Evolutionary conservation across 2,888 invertebrate genomes (phyloP).

Genomic region (Drosophila cognata): DNA sequence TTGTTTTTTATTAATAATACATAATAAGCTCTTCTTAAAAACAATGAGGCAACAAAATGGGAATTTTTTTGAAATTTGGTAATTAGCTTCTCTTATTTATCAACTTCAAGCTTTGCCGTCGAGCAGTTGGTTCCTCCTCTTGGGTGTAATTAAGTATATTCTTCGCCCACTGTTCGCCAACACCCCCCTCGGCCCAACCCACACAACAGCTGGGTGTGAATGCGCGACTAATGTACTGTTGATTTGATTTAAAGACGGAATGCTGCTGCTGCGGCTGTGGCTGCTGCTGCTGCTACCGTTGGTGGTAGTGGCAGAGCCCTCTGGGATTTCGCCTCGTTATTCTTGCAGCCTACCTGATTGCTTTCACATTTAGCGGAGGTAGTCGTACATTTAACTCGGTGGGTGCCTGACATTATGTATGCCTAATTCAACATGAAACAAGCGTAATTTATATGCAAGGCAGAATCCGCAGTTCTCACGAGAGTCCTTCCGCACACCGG

Average conservation of each 20-base stretch:
- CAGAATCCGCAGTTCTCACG: conserved; percentile 10
- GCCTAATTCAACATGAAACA: conserved; percentile 53
- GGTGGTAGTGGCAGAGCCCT: background rate
- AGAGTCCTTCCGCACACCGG: conserved; percentile 15
- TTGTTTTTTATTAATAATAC: background rate
- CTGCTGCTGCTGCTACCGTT: conserved; percentile 21
- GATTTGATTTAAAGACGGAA: conserved; percentile 72
- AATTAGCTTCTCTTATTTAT: background rate
- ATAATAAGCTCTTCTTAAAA: background rate
- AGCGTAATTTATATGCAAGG: conserved; percentile 56
- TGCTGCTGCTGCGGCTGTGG: conserved; percentile 14
- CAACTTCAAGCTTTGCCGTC: background rate
- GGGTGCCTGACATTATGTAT: conserved; percentile 18
- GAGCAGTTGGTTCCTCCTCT: background rate
- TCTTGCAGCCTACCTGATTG: conserved; percentile 57
- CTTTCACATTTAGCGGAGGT: conserved; percentile 42
- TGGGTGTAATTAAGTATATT: background rate
- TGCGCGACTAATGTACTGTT: conserved; percentile 65
- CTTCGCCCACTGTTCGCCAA: conserved; percentile 39
- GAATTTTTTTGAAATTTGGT: background rate
- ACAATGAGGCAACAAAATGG: background rate
- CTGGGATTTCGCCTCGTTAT: conserved; percentile 34
- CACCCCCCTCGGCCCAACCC: background rate
- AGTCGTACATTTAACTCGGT: conserved; percentile 31
- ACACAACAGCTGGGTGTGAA: conserved; percentile 20